These are phyloP conservation scores for Pavo muticus DNA, from an alignment of 2,113 vertebrate species.

Conservation along the genomic window DNA sequence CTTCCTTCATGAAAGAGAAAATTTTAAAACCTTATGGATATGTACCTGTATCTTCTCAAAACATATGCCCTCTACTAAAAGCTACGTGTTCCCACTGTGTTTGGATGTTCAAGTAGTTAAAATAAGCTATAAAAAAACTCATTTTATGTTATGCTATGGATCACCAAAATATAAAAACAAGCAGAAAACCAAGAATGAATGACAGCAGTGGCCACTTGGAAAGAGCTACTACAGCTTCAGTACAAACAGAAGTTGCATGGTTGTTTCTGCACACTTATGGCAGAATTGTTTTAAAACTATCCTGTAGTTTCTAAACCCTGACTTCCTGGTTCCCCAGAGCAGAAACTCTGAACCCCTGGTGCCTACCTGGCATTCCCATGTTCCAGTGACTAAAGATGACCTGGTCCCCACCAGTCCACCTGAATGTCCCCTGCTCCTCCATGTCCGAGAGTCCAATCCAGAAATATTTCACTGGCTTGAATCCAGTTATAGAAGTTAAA, in stretches of 20 bases:
- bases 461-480: conserved; percentile 91
- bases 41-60: not conserved
- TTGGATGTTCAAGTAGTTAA: not conserved
- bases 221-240: not conserved
- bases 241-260: not conserved
- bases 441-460: conserved; percentile 91
- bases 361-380: conserved; percentile 89
- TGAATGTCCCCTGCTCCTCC: conserved; percentile 78
- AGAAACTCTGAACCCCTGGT: rapidly evolving
- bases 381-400: conserved; percentile 93
- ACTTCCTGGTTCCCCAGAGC: not conserved
- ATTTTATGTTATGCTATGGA: not conserved
- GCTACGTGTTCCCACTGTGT: not conserved
- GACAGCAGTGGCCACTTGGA: not conserved
- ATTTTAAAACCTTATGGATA: not conserved
- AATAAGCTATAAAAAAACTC: not conserved
- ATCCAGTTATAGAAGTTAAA: conserved; percentile 89
- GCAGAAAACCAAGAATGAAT: not conserved
- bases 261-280: not conserved
- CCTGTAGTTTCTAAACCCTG: not conserved
- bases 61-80: not conserved
- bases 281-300: not conserved
- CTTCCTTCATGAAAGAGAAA: conserved; percentile 77
- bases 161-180: not conserved
- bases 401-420: conserved; percentile 77